phyloP scores from a whole-genome alignment of 2,888 invertebrate species.

The Drosophila affinis region DNA sequence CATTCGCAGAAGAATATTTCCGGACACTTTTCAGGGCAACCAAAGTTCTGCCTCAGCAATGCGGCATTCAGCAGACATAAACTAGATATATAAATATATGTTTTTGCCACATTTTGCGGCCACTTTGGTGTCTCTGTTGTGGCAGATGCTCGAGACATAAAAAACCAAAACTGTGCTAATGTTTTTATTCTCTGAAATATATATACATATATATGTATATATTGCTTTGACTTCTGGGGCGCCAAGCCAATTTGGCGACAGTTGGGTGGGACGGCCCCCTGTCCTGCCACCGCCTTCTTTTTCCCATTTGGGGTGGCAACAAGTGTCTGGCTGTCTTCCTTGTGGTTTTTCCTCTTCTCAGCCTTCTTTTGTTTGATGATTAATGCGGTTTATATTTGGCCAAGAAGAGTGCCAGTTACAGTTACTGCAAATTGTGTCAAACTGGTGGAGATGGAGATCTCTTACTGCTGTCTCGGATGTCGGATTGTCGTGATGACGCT shows the following conservation, averaged over 20 bases:
- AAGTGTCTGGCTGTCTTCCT: conserved; percentile 26
- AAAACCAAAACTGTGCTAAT: conserved; percentile 52
- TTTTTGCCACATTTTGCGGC: conserved; percentile 35
- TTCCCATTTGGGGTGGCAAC: conserved; percentile 26
- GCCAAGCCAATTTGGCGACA: conserved; percentile 64
- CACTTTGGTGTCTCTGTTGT: conserved; percentile 22
- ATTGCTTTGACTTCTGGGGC: conserved; percentile 35
- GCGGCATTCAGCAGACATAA: conserved; percentile 2
- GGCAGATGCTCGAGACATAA: conserved; percentile 44
- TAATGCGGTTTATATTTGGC: conserved; percentile 44
- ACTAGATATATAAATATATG: conserved; percentile 6
- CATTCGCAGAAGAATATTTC: background rate
- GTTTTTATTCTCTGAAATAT: conserved; percentile 32
- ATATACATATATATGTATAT: conserved; percentile 16
- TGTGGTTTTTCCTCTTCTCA: background rate
- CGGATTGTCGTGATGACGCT: background rate
- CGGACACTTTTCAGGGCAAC: background rate
- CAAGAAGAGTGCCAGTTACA: conserved; percentile 1
- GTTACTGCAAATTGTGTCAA: conserved; percentile 19
- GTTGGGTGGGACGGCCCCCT: conserved; percentile 15
- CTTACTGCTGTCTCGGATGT: background rate
- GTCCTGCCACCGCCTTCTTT: conserved; percentile 6
- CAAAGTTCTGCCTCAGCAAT: background rate
- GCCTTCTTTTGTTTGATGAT: conserved; percentile 30
- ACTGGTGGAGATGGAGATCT: background rate